Percentiles rank a stretch among this genome's conserved stretches.
phyloP scores from a whole-genome alignment of 2,797 vertebrate genomes.

The Psittacula derbiana region DNA sequence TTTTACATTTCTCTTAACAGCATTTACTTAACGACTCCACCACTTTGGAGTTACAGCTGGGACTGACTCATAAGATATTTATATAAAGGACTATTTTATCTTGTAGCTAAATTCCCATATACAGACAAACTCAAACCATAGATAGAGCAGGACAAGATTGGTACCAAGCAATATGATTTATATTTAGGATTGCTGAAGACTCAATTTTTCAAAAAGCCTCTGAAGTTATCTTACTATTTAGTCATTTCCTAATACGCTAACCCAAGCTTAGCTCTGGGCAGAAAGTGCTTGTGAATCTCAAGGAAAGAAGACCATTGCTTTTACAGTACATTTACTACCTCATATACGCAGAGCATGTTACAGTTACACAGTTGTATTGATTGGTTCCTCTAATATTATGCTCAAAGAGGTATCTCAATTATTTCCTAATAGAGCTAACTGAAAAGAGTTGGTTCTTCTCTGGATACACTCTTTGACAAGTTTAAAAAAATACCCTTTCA shows the following conservation, averaged over 20 bases:
- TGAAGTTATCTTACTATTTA: constrained; percentile 25
- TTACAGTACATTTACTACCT: not conserved
- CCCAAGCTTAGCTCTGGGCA: constrained; percentile 23
- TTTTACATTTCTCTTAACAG: constrained; percentile 65
- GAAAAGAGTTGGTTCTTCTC: not conserved
- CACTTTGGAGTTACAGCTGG: constrained; percentile 64
- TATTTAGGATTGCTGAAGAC: constrained; percentile 64
- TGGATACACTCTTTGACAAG: not conserved
- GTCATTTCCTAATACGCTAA: constrained; percentile 39
- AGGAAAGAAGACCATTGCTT: not conserved
- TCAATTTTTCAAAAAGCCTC: constrained; percentile 37
- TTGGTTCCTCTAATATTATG: not conserved
- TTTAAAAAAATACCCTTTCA: not conserved
- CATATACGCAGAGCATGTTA: not conserved
- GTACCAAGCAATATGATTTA: constrained; percentile 49
- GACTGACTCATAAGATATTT: constrained; percentile 73
- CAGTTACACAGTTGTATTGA: not conserved
- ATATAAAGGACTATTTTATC: constrained; percentile 67
- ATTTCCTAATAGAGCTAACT: not conserved
- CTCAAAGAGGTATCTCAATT: not conserved
- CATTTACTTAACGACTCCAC: constrained; percentile 58
- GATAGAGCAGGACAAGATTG: constrained; percentile 44
- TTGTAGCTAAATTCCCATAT: constrained; percentile 66
- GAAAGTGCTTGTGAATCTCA: not conserved
- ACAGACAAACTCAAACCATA: constrained; percentile 57